Base-by-base conservation (phyloP, 2,888 invertebrate genomes). In the Halocaridina rubra region DNA sequence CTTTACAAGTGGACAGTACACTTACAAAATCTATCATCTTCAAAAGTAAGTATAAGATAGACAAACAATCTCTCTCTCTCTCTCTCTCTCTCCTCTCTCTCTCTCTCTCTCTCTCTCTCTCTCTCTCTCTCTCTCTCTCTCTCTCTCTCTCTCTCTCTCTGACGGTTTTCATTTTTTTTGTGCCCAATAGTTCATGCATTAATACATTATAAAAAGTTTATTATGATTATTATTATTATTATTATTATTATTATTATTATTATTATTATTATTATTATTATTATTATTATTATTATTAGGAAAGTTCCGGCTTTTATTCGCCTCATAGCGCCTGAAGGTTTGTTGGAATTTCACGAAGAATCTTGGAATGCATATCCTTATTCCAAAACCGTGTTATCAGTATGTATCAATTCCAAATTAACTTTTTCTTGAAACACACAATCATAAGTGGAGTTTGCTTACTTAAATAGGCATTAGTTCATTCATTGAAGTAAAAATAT, bases 321-420 rank as follows among this genome's bases (percentile, higher is more conserved):
- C 90, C 93, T 97, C 90, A 92, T 99, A 91, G 96, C 97, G 89
- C 99, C 99, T 59, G 98, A 97, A 92, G 98, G 97, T 88, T 96
- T 98, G 76, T 92, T 99, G 90, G 97, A 98, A 92, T 96, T 99
- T 80, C 97, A 98, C 91, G 99, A 99, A 92, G 97, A 98, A 92
- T 98, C 98, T 89, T 99, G 99, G 99, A 99, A 99, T 92, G 98
- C 98, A 24, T 99, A 98, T 92, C 99, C 99, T 16, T 99, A 99
- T 92, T 98, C 98, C 92, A 95, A 96, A 93, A 99, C 99, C 90
- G 95, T 97, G 89, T 95, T 97, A n/a, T n/a, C n/a, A n/a, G n/a
- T n/a, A n/a, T n/a, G n/a, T n/a, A n/a, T n/a, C n/a, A n/a, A n/a
- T n/a, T n/a, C n/a, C n/a, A n/a, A n/a, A n/a, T n/a, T n/a, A n/a